Evolutionary conservation across 2,113 vertebrate genomes (phyloP).

Genomic region (Percopsis transmontana): DNA sequence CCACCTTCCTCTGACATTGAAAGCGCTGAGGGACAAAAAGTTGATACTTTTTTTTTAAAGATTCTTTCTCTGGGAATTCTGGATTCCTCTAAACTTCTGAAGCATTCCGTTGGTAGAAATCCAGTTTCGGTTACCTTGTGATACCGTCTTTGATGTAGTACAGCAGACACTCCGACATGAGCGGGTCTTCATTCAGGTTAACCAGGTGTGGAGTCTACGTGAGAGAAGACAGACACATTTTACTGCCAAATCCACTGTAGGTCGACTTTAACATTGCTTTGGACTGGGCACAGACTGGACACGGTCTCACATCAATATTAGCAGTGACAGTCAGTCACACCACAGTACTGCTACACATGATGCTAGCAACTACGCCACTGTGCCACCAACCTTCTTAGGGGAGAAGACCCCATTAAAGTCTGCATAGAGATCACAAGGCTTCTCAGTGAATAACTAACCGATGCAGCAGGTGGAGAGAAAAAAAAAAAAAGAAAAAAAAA

Average conservation of each 20-base stretch:
- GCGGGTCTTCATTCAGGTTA: slow-evolving; percentile 97
- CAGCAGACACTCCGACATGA: slow-evolving; percentile 98
- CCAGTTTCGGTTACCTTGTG: slow-evolving; percentile 83
- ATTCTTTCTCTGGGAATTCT: slow-evolving; percentile 3
- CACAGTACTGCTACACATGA: slow-evolving; percentile 21
- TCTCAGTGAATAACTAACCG: slow-evolving; percentile 85
- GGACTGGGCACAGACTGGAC: background rate
- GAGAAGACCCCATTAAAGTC: slow-evolving; percentile 93
- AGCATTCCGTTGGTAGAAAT: slow-evolving; percentile 21
- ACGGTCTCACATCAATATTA: slow-evolving; percentile 7
- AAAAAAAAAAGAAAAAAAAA: slow-evolving; percentile 22
- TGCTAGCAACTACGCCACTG: slow-evolving; percentile 30
- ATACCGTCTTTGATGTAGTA: slow-evolving; percentile 99
- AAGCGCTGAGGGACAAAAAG: slow-evolving; percentile 17
- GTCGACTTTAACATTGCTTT: slow-evolving; percentile 2
- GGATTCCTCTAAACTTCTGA: slow-evolving; percentile 24
- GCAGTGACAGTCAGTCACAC: background rate
- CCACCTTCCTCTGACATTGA: too few species aligned
- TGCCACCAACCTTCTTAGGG: slow-evolving; percentile 88
- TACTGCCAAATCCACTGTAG: background rate
- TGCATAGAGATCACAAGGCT: slow-evolving; percentile 90
- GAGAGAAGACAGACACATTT: slow-evolving; percentile 9
- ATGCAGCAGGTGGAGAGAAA: slow-evolving; percentile 56
- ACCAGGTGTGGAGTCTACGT: slow-evolving; percentile 97
- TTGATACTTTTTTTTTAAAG: slow-evolving; percentile 10